Conservation (phyloP, 2,888 invertebrate genomes). For the Pseudanteris insignis region DNA sequence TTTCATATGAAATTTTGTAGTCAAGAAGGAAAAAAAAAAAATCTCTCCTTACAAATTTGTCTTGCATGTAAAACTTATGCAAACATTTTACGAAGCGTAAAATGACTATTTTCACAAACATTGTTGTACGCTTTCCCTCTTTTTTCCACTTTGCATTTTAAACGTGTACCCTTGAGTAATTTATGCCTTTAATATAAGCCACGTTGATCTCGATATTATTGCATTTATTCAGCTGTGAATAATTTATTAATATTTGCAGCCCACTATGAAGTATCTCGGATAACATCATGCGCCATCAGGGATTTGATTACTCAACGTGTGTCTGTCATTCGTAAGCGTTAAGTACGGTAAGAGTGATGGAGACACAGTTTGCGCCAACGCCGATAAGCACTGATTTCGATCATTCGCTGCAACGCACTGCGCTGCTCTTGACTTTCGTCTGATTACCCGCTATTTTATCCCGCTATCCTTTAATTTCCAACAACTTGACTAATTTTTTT, state of each 20-base stretch:
- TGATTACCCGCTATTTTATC: conserved; percentile 46
- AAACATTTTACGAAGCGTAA: background rate
- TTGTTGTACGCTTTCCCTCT: too few species aligned
- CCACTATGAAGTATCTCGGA: background rate
- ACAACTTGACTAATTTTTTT: too few species aligned
- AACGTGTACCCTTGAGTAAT: too few species aligned
- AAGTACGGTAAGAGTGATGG: conserved; percentile 40
- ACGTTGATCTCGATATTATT: too few species aligned
- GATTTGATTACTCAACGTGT: conserved; percentile 20
- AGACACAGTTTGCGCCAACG: conserved; percentile 56
- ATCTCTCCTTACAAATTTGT: too few species aligned
- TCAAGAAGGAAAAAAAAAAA: too few species aligned
- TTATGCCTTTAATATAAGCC: background rate
- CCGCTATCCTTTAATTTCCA: background rate
- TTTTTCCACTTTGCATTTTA: too few species aligned
- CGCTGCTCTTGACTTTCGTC: conserved; percentile 63
- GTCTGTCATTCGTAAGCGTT: conserved; percentile 35
- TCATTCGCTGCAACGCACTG: conserved; percentile 64
- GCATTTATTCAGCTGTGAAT: background rate
- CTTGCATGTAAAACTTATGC: too few species aligned
- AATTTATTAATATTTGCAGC: background rate
- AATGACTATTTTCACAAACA: too few species aligned
- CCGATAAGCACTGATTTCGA: conserved; percentile 65
- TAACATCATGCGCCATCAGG: conserved; percentile 6
- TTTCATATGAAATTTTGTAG: too few species aligned